Evolutionary conservation across 2,797 vertebrate species (phyloP).

Genomic region (Botia kubotai): DNA sequence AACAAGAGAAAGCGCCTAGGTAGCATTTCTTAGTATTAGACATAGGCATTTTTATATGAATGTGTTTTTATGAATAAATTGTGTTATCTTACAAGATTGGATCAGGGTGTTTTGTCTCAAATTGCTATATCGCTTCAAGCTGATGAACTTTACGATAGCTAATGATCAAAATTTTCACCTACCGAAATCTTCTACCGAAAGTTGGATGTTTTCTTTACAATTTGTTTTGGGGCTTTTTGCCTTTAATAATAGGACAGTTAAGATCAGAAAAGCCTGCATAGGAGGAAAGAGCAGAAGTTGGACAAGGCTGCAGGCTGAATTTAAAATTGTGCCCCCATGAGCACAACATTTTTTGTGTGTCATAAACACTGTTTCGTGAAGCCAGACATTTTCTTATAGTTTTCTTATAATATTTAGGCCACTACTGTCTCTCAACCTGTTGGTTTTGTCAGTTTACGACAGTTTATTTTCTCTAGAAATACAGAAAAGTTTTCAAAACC

Average conservation of each 20-base stretch:
- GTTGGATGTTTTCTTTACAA: background rate
- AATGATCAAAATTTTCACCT: background rate
- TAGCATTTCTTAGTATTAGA: slow-evolving; percentile 1
- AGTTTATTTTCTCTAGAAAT: background rate
- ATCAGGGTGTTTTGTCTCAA: no score
- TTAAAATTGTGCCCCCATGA: background rate
- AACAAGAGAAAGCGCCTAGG: background rate
- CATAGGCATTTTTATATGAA: background rate
- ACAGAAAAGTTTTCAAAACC: background rate
- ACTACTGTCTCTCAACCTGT: background rate
- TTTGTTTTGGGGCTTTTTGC: background rate
- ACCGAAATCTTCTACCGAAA: slow-evolving; percentile 5
- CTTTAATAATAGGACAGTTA: slow-evolving; percentile 7
- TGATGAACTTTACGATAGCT: no score
- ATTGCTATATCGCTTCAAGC: background rate
- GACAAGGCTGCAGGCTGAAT: background rate
- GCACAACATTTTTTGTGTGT: background rate
- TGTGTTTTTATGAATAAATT: slow-evolving; percentile 2
- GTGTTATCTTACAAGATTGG: background rate
- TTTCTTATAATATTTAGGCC: background rate
- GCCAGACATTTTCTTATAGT: slow-evolving; percentile 4
- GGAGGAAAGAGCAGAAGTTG: background rate
- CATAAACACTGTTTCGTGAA: background rate
- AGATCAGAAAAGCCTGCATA: background rate
- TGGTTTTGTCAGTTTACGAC: slow-evolving; percentile 7